Evolutionary conservation across 2,113 vertebrate genomes (phyloP).

Genomic region (Holacanthus passer): DNA sequence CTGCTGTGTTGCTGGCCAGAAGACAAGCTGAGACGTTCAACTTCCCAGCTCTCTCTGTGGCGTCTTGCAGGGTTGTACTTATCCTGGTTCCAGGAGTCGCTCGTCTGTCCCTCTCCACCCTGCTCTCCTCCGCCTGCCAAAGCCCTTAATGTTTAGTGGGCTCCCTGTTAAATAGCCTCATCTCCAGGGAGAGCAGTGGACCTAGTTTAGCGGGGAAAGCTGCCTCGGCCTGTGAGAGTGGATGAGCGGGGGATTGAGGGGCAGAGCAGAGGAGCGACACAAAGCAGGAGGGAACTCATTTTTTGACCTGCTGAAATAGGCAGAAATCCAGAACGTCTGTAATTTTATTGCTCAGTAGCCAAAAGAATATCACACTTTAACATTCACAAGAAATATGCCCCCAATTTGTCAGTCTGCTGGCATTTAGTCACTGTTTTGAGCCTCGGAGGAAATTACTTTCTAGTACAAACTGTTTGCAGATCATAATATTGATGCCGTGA

Average conservation of each 20-base stretch:
- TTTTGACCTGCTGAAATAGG: conserved; percentile 36
- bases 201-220: conserved; percentile 55
- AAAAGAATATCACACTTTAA: conserved; percentile 20
- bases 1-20: conserved; percentile 59
- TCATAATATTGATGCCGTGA: conserved; percentile 19
- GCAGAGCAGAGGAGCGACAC: conserved; percentile 7
- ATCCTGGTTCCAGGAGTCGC: conserved; percentile 58
- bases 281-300: conserved; percentile 18
- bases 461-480: background rate
- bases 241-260: conserved; percentile 24
- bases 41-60: conserved; percentile 51
- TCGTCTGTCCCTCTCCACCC: conserved; percentile 39
- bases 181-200: conserved; percentile 62
- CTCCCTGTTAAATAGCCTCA: conserved; percentile 64
- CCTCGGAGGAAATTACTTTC: conserved; percentile 2
- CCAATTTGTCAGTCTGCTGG: conserved; percentile 8
- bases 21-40: conserved; percentile 64
- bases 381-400: background rate
- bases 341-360: conserved; percentile 23
- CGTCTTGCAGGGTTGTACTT: conserved; percentile 56
- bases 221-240: conserved; percentile 39
- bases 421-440: conserved; percentile 23
- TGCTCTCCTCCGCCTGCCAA: conserved; percentile 58
- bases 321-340: conserved; percentile 19
- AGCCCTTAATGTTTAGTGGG: conserved; percentile 66